Base-by-base conservation (phyloP, 2,113 vertebrate species). In the Silurus meridionalis region DNA sequence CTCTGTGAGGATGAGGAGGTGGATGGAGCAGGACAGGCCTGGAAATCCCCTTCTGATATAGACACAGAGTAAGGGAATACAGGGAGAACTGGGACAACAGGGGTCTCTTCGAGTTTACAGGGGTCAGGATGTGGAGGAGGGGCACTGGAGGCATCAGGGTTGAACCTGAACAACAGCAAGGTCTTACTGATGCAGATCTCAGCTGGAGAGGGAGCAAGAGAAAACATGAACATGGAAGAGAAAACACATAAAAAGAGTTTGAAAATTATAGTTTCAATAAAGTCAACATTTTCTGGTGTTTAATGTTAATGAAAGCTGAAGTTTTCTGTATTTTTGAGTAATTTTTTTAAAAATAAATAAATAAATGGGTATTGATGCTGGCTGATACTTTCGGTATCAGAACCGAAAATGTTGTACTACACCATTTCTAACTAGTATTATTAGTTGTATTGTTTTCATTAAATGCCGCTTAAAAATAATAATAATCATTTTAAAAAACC, bases 101-200 rank as follows among this genome's bases (percentile, higher is more conserved):
- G 87, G 48, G 90, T 86, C 90, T 93, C 85, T 91, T 88, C 77
- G 14, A 85, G 46, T 90, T 87, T 94, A 64, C 72, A 88, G 0
- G 83, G 15, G 23, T 93, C 93, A 8, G 52, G 80, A 48, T 91
- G 90, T 13, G 93, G 92, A 8, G 8, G 91, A 4, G 11, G 90
- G 23, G 92, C 90, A 58, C 88, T 81, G 77, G 93, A 94, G 72
- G 87, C 94, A 79, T 85, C 55, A 0, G 96, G 96, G 85, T 94
- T 90, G 91, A 99, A 99, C 55, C 94, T 94, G 87, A 99, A 93
- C 74, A 99, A 88, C 50, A 99, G 89, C 69, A 97, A 95, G 92
- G 97, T 97, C 93, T 99, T 99, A 92, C 96, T 96, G 85, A 97
- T 96, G 91, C 97, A 98, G 82, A 95, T 94, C 88, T 97, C 96